Conservation (phyloP, 2,113 vertebrate genomes). For the Sardina pilchardus region DNA sequence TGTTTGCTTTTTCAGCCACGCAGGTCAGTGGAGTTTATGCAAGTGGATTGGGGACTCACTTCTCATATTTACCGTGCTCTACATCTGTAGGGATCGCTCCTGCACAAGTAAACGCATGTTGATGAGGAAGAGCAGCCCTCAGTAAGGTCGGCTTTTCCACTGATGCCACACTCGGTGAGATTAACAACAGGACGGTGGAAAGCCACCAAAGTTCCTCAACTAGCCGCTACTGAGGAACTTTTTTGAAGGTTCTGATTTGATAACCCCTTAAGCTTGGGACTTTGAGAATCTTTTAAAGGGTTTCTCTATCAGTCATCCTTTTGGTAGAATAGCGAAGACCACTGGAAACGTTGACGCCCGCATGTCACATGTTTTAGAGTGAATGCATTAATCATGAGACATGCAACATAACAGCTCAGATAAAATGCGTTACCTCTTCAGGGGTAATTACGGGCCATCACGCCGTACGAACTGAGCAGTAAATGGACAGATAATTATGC, state of each 20-base stretch:
- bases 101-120: neutral
- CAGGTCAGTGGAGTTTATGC: conserved; percentile 42
- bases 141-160: neutral
- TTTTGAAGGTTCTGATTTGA: neutral
- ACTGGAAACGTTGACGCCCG: too few relatives aligned
- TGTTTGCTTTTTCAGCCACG: conserved; percentile 45
- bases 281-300: neutral
- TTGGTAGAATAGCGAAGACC: neutral
- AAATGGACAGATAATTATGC: neutral
- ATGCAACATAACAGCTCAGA: neutral
- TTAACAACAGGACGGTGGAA: neutral
- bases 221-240: neutral
- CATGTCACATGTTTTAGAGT: too few relatives aligned
- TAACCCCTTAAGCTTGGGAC: neutral
- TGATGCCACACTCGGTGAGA: neutral
- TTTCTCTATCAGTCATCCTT: neutral
- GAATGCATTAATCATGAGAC: neutral
- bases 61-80: neutral
- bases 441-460: neutral
- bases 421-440: neutral
- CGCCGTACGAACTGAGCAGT: neutral
- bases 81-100: neutral
- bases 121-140: neutral
- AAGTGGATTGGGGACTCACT: conserved; percentile 18
- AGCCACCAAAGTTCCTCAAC: neutral